These are phyloP conservation scores for Aegotheles bennettii DNA, from an alignment of 2,113 vertebrate genomes.

Conservation along the genomic window DNA sequence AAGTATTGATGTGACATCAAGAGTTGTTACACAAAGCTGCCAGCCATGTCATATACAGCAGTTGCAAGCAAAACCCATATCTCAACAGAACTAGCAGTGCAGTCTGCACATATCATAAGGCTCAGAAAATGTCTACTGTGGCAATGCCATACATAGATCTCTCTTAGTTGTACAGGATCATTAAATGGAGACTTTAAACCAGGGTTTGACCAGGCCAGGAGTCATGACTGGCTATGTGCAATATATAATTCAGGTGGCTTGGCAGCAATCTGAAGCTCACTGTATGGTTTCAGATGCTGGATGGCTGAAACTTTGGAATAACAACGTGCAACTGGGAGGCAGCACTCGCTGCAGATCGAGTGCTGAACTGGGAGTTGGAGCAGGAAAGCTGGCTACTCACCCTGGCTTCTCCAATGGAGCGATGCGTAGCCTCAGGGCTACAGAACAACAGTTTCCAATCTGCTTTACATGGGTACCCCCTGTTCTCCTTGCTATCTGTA, in stretches of 20 bases:
- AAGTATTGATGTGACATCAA: neutral
- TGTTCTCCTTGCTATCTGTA: neutral
- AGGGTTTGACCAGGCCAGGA: neutral
- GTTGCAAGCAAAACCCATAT: neutral
- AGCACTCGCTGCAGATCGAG: neutral
- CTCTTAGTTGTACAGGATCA: fast-evolving
- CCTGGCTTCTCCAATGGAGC: neutral
- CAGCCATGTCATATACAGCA: neutral
- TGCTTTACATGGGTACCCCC: fast-evolving
- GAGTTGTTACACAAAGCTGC: neutral
- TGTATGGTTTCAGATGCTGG: neutral
- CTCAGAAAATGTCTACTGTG: neutral
- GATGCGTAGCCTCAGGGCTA: too few species aligned
- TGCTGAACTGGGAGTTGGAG: fast-evolving
- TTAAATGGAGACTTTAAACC: neutral
- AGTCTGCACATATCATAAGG: neutral
- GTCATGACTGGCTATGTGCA: neutral
- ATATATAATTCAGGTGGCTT: neutral
- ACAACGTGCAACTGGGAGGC: neutral
- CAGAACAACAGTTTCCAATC: neutral
- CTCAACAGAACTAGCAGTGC: neutral
- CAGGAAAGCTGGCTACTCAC: neutral
- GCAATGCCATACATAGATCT: neutral
- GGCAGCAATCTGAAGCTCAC: neutral
- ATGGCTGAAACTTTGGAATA: neutral